Conservation (phyloP, 1,140 invertebrate species). For the Helicoverpa zea region DNA sequence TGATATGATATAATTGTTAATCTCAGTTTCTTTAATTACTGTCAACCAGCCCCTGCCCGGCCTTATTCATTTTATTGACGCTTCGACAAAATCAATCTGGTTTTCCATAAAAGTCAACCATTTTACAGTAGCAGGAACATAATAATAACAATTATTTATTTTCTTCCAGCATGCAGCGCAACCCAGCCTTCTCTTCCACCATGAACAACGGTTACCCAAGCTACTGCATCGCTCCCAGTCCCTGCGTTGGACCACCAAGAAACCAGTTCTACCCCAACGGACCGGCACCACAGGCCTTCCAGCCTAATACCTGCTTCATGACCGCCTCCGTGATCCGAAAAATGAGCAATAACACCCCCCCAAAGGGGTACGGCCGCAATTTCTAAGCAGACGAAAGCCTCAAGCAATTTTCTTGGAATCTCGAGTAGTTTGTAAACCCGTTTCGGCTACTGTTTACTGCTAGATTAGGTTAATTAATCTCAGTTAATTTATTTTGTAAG, state of each 20-base stretch:
- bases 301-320: conserved; percentile 56
- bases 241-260: conserved; percentile 25
- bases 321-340: conserved; percentile 53
- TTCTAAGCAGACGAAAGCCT: not conserved
- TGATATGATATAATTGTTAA: too few species aligned
- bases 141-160: not conserved
- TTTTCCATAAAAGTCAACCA: not conserved
- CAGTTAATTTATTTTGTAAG: conserved; percentile 16
- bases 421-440: conserved; percentile 28
- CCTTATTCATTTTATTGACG: too few species aligned
- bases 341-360: conserved; percentile 41
- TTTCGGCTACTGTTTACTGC: conserved; percentile 30
- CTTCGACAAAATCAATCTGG: not conserved
- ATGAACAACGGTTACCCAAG: conserved; percentile 27
- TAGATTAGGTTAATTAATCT: conserved; percentile 36
- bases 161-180: conserved; percentile 57
- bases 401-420: conserved; percentile 35
- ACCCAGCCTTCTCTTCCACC: conserved; percentile 18
- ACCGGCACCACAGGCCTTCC: conserved; percentile 41
- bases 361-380: conserved; percentile 1
- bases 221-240: not conserved
- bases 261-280: conserved; percentile 31
- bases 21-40: too few species aligned
- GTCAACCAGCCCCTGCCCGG: too few species aligned
- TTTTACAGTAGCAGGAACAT: not conserved